Percentiles rank a stretch among this genome's conserved stretches.
Conservation (phyloP, 2,113 vertebrate species). For the Phocoena sinus region DNA sequence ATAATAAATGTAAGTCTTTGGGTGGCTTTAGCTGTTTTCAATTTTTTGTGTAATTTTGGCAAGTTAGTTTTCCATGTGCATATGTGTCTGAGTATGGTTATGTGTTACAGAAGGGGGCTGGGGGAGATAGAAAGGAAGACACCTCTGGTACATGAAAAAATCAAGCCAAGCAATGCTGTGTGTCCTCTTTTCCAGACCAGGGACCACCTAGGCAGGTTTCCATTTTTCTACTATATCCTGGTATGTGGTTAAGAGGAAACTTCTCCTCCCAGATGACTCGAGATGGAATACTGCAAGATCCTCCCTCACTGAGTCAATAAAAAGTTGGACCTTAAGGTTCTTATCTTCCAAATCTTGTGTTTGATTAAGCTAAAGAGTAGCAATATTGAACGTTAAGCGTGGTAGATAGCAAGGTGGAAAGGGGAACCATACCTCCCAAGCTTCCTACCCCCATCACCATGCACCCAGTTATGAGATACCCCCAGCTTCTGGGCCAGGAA, state of each 20-base stretch:
- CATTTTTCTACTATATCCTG: not conserved
- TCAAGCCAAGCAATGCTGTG: not conserved
- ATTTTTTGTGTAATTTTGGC: constrained; percentile 2
- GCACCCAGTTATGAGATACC: not conserved
- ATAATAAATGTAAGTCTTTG: not conserved
- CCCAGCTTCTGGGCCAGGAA: not conserved
- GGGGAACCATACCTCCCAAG: not conserved
- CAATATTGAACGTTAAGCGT: not conserved
- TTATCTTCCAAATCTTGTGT: not conserved
- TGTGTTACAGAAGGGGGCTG: not conserved
- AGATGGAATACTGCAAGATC: not conserved
- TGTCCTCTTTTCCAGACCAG: not conserved
- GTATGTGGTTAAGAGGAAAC: not conserved
- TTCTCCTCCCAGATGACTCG: not conserved
- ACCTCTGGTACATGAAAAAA: not conserved
- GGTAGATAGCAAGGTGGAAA: not conserved
- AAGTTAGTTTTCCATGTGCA: not conserved
- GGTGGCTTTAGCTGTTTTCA: not conserved
- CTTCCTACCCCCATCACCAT: not conserved
- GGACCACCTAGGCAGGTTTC: not conserved
- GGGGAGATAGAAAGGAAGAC: not conserved
- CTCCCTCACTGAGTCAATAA: not conserved
- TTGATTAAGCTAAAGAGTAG: not conserved
- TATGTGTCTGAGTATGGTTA: not conserved
- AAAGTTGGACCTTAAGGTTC: not conserved